Conservation (phyloP, 1,140 invertebrate genomes). For the Holotrichia oblita region DNA sequence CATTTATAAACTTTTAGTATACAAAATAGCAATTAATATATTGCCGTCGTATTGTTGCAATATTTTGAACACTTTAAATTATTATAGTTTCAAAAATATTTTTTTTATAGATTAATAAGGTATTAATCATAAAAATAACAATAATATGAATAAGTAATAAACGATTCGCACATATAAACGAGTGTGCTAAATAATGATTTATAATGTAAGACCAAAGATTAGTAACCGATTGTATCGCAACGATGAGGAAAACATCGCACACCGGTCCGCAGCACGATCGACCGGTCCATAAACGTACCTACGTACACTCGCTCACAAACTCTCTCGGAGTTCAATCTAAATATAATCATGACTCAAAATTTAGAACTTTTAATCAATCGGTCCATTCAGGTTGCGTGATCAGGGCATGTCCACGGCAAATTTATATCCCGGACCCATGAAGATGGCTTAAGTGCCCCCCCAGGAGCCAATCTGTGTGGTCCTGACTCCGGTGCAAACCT, state of each 20-base stretch:
- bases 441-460: conserved; percentile 55
- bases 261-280: not conserved
- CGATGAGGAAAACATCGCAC: conserved; percentile 2
- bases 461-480: conserved; percentile 55
- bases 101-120: not conserved
- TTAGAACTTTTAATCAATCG: conserved; percentile 54
- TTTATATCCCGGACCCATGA: conserved; percentile 55
- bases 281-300: conserved; percentile 4
- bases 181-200: conserved; percentile 1
- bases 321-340: conserved; percentile 42
- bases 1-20: too few relatives aligned
- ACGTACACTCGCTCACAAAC: not conserved
- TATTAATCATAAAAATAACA: not conserved
- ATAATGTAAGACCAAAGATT: not conserved
- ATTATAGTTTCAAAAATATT: too few relatives aligned
- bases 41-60: too few relatives aligned
- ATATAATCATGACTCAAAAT: conserved; percentile 50
- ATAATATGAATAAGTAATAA: not conserved
- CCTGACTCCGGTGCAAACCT: conserved; percentile 52
- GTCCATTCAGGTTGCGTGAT: conserved; percentile 54
- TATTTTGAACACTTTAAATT: too few relatives aligned
- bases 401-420: conserved; percentile 52
- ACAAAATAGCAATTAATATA: too few relatives aligned
- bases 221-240: conserved; percentile 28
- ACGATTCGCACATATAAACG: not conserved